phyloP scores from a whole-genome alignment of 1,140 invertebrate species.

The Drosophila kikkawai region DNA sequence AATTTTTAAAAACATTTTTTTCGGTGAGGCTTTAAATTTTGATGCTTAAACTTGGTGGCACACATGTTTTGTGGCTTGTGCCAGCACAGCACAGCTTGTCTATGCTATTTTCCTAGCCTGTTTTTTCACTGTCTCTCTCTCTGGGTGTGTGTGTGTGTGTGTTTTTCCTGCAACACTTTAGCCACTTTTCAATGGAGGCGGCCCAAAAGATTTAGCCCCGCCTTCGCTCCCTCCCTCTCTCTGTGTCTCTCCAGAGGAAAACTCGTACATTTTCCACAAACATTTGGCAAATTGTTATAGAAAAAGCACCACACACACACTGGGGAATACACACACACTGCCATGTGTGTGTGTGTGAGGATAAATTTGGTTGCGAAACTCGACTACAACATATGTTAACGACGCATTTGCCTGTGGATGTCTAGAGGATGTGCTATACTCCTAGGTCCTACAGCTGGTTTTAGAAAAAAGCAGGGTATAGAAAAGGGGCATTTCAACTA shows the following conservation, averaged over 20 bases:
- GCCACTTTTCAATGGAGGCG: conserved; percentile 63
- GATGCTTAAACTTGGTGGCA: conserved; percentile 18
- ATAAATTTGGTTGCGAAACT: conserved; percentile 60
- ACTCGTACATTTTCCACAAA: conserved; percentile 68
- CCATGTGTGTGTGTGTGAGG: conserved; percentile 16
- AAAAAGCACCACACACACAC: conserved; percentile 32
- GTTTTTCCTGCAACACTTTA: conserved; percentile 55
- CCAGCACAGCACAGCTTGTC: conserved; percentile 17
- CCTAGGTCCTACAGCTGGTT: conserved; percentile 1
- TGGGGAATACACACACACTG: conserved; percentile 34
- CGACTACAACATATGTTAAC: conserved; percentile 73
- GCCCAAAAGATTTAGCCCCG: conserved; percentile 34
- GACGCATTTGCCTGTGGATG: conserved; percentile 58
- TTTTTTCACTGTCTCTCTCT: not conserved
- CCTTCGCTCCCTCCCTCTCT: not conserved
- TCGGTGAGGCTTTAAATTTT: conserved; percentile 20
- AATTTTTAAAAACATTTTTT: conserved; percentile 6
- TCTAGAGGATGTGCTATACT: conserved; percentile 25
- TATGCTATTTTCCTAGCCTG: conserved; percentile 23
- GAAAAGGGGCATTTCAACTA: not conserved
- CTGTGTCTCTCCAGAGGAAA: conserved; percentile 32
- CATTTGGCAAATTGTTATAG: conserved; percentile 76
- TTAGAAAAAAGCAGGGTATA: not conserved
- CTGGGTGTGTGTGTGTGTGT: not conserved
- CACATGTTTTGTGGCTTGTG: conserved; percentile 36